These are phyloP conservation scores for Dysidea cf. avara DNA, from an alignment of 37 sponge, comb jelly and placozoan species.

Conservation along the genomic window DNA sequence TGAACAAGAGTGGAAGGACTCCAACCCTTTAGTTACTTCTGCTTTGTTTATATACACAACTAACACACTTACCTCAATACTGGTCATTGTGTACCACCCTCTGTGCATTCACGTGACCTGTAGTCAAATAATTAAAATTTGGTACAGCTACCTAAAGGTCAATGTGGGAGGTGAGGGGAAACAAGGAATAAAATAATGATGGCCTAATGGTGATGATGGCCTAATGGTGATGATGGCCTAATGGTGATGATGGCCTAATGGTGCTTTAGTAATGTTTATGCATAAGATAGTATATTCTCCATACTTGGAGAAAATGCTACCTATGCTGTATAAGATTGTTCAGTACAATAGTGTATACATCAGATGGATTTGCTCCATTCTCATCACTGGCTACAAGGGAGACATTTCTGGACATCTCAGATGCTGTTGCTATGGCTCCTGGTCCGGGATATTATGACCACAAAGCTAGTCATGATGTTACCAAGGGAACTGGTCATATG, in stretches of 20 bases:
- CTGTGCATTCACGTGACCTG: too few species aligned
- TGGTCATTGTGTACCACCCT: too few species aligned
- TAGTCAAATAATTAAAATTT: too few species aligned
- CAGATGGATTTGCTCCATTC: slow-evolving; percentile 92
- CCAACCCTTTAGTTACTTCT: too few species aligned
- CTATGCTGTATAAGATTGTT: too few species aligned
- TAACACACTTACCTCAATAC: too few species aligned
- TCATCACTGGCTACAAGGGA: slow-evolving; percentile 73
- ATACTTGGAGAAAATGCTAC: background rate
- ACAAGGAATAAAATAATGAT: too few species aligned
- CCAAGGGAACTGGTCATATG: slow-evolving; percentile 76
- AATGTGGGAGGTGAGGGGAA: too few species aligned
- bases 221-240: background rate
- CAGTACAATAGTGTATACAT: background rate
- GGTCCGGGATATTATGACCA: slow-evolving; percentile 87
- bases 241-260: background rate
- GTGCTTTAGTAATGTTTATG: background rate
- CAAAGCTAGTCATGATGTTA: slow-evolving; percentile 1
- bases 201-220: background rate
- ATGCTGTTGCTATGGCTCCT: slow-evolving; percentile 70
- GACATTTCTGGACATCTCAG: slow-evolving; percentile 73
- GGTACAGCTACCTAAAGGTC: too few species aligned
- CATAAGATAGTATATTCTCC: slow-evolving; percentile 2
- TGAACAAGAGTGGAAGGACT: too few species aligned
- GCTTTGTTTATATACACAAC: too few species aligned